phyloP scores from a whole-genome alignment of 2,113 vertebrate genomes.

The Pungitius pungitius region DNA sequence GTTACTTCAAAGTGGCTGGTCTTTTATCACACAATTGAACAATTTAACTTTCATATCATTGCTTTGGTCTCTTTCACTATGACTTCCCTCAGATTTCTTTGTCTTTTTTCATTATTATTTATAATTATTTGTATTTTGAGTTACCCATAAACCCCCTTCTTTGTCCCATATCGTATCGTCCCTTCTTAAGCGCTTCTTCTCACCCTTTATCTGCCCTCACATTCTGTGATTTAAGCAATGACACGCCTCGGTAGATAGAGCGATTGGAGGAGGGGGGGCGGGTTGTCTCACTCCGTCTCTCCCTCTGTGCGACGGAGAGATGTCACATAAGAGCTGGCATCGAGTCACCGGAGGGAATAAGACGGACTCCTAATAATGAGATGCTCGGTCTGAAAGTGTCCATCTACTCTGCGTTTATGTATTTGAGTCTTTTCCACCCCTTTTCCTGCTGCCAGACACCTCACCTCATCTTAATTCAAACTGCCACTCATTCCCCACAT shows the following conservation, averaged over 20 bases:
- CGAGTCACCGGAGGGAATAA: conserved; percentile 26
- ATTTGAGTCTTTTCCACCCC: conserved; percentile 1
- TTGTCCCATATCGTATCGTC: neutral
- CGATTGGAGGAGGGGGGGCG: neutral
- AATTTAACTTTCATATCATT: conserved; percentile 18
- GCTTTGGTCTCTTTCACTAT: neutral
- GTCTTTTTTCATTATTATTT: neutral
- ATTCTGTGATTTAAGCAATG: conserved; percentile 35
- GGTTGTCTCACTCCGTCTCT: conserved; percentile 9
- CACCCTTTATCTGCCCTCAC: conserved; percentile 5
- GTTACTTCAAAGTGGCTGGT: conserved; percentile 30
- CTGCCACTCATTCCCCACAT: conserved; percentile 56
- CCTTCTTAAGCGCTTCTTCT: conserved; percentile 18
- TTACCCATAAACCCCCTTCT: neutral
- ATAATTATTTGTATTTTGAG: too few relatives aligned
- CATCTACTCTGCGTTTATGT: conserved; percentile 10
- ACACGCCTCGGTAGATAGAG: conserved; percentile 31
- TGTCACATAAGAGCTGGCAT: conserved; percentile 38
- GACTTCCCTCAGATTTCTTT: conserved; percentile 1
- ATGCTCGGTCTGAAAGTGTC: neutral
- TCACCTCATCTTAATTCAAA: conserved; percentile 28
- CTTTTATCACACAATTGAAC: conserved; percentile 60
- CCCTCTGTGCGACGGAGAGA: conserved; percentile 28
- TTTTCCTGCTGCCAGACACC: neutral
- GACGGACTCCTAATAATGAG: neutral